Base-by-base conservation (phyloP, 2,888 invertebrate species). In the Eurois occulta region DNA sequence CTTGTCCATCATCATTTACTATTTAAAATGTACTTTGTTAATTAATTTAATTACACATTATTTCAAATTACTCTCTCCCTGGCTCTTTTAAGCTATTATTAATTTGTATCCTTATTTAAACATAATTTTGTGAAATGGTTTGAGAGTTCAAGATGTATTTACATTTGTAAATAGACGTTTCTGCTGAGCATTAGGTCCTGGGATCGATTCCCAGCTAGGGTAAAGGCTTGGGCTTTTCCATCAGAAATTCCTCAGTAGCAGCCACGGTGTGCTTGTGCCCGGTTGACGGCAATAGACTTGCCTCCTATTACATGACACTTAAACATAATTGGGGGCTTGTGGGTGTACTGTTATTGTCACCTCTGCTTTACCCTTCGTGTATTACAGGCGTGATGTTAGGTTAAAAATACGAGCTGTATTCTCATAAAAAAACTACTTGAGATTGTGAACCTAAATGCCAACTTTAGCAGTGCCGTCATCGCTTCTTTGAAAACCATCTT, bases 1-100 rank as follows among this genome's bases (percentile, higher is more conserved):
- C 24, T 13, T 77, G 52, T 78, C 65, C 3, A 18, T 78, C 76
- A 65, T 35, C 21, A 35, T 76, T 77, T 24, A 52, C 18, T 62
- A 52, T 77, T 75, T 52, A 16, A 43, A 48, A 77, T 7, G n/a
- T 48, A n/a, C n/a, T 75, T 70, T 41, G 28, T 58, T 58, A 10
- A 74, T 73, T 35, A 21, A 21, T 73, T 64, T 21, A 73, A 43
- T 43, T 43, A 58, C 13, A 13, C 55, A 10, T 43, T 13, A 16
- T 11, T 41, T 72, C 32, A 13, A 72, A 46, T 18, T 58, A 28
- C 8, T 41, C 3, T 52, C 38, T n/a, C 1, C 8, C 24, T 48
- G 18, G 18, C 2, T 13, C 21, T 58, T 21, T 35, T 24, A 13
- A 60, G 28, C 8, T 70, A 58, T 28, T 41, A 32, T 43, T 35